phyloP scores from a whole-genome alignment of 1,140 invertebrate species.

The Branchinecta lindahli region DNA sequence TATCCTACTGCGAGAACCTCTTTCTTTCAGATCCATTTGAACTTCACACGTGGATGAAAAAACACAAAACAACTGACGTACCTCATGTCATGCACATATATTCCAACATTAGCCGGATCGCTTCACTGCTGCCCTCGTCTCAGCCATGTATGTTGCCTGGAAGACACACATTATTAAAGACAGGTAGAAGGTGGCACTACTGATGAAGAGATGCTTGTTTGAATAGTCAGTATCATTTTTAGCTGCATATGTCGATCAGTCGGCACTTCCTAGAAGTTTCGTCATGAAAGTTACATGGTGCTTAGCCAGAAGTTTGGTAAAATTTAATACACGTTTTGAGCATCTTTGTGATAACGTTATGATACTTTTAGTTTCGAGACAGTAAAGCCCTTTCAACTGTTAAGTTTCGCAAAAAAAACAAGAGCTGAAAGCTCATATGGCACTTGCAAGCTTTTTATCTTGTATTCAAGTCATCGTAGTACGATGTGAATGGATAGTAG shows the following conservation, averaged over 20 bases:
- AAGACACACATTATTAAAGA: background rate
- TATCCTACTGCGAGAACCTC: no score
- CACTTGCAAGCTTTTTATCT: no score
- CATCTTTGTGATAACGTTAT: background rate
- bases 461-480: no score
- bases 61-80: background rate
- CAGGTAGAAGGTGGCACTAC: background rate
- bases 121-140: background rate
- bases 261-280: slow-evolving; percentile 7
- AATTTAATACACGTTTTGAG: no score
- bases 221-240: background rate
- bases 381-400: background rate
- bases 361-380: background rate
- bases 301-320: background rate
- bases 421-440: no score
- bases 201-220: background rate
- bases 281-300: background rate
- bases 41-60: no score
- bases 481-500: no score
- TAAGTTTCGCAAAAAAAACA: no score
- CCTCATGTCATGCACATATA: background rate
- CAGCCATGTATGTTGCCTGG: background rate
- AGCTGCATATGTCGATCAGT: slow-evolving; percentile 8
- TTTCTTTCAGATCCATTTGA: no score
- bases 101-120: background rate